phyloP scores from a whole-genome alignment of 2,888 invertebrate species.

The Azorinus chamasolen region DNA sequence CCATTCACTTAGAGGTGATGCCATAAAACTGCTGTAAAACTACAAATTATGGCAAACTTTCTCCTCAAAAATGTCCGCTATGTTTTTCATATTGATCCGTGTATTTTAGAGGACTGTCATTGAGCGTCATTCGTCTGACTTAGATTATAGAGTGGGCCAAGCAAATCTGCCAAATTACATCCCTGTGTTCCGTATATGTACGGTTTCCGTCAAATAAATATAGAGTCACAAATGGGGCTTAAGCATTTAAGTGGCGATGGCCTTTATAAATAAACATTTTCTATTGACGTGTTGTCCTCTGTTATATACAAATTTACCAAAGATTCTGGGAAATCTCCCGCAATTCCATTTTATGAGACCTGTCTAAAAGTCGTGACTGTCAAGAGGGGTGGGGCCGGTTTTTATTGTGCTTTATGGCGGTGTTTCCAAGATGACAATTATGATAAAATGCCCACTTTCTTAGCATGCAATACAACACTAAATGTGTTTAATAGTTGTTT shows the following conservation, averaged over 20 bases:
- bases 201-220: constrained; percentile 67
- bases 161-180: constrained; percentile 69
- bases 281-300: constrained; percentile 60
- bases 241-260: constrained; percentile 65
- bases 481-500: constrained; percentile 2
- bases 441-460: constrained; percentile 29
- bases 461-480: constrained; percentile 35
- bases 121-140: constrained; percentile 65
- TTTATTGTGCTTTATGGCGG: constrained; percentile 33
- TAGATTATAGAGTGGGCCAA: constrained; percentile 58
- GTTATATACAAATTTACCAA: constrained; percentile 37
- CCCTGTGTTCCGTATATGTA: constrained; percentile 62
- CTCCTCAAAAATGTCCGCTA: constrained; percentile 66
- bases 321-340: constrained; percentile 9
- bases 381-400: constrained; percentile 24
- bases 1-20: constrained; percentile 60
- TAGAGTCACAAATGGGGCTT: constrained; percentile 67
- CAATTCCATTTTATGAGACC: constrained; percentile 12
- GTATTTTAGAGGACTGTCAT: constrained; percentile 68
- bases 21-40: constrained; percentile 66
- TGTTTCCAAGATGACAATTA: constrained; percentile 36
- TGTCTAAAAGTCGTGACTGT: constrained; percentile 38
- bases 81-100: constrained; percentile 64
- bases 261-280: constrained; percentile 62
- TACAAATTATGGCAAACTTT: constrained; percentile 64